These are phyloP conservation scores for Dendrolimus kikuchii DNA, from an alignment of 1,140 invertebrate genomes.

Conservation along the genomic window DNA sequence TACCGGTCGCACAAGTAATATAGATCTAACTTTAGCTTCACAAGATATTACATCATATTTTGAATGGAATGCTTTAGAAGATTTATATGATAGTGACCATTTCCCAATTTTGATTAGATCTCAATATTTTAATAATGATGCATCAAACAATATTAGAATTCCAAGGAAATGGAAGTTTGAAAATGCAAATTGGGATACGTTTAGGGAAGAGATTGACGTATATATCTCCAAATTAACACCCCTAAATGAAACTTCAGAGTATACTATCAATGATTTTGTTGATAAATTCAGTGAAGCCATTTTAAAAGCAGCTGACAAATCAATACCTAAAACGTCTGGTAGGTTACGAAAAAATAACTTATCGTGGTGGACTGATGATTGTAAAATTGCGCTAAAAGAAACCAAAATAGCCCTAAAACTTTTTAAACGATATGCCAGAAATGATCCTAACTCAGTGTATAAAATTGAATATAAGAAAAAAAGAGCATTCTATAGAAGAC, in stretches of 20 bases:
- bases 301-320: constrained; percentile 20
- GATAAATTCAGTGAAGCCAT: constrained; percentile 23
- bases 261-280: constrained; percentile 19
- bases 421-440: constrained; percentile 28
- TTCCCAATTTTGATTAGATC: constrained; percentile 30
- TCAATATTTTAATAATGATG: constrained; percentile 4
- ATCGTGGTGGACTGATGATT: constrained; percentile 42
- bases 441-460: constrained; percentile 16
- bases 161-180: constrained; percentile 28
- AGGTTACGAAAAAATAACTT: constrained; percentile 18
- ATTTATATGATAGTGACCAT: constrained; percentile 37
- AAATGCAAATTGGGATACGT: constrained; percentile 27
- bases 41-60: constrained; percentile 21
- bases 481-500: constrained; percentile 21
- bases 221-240: constrained; percentile 8
- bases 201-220: constrained; percentile 16
- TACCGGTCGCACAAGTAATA: constrained; percentile 21
- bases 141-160: constrained; percentile 7
- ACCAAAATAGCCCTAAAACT: constrained; percentile 28
- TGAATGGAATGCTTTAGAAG: constrained; percentile 24
- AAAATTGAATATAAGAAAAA: constrained; percentile 28
- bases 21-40: constrained; percentile 31
- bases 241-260: not conserved
- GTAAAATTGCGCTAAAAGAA: constrained; percentile 25
- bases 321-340: constrained; percentile 24